These are phyloP conservation scores for Tiphia femorata DNA, from an alignment of 2,888 invertebrate species.

Conservation along the genomic window DNA sequence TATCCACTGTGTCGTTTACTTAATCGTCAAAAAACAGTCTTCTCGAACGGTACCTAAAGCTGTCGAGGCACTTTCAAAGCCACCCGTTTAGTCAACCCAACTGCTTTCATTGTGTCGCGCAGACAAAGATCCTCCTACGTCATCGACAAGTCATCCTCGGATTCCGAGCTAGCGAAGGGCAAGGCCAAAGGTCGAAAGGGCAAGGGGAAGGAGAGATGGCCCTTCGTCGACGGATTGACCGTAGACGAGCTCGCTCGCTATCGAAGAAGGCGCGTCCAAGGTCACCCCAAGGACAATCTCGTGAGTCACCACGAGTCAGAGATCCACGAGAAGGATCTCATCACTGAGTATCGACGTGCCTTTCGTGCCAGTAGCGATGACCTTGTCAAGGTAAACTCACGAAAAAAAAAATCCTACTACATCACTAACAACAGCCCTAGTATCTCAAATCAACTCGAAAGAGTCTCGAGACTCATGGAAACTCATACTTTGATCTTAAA, in stretches of 20 bases:
- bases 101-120: neutral
- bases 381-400: conserved; percentile 38
- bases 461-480: no score
- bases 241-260: conserved; percentile 71
- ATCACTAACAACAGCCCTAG: neutral
- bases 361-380: conserved; percentile 58
- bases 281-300: conserved; percentile 61
- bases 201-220: conserved; percentile 56
- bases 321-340: conserved; percentile 21
- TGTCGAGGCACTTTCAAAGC: no score
- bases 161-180: conserved; percentile 61
- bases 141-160: conserved; percentile 62
- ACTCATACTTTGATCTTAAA: no score
- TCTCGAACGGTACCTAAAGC: no score
- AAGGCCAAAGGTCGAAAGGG: conserved; percentile 28
- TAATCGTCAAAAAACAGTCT: no score
- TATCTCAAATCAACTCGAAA: no score
- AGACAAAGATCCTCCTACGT: conserved; percentile 52
- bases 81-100: no score
- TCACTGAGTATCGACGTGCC: conserved; percentile 60
- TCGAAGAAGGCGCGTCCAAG: conserved; percentile 69
- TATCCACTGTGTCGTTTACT: no score
- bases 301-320: conserved; percentile 31
- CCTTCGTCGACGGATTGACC: conserved; percentile 70
- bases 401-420: neutral